Base-by-base conservation (phyloP, 1,140 invertebrate genomes). In the Drosophila grimshawi region DNA sequence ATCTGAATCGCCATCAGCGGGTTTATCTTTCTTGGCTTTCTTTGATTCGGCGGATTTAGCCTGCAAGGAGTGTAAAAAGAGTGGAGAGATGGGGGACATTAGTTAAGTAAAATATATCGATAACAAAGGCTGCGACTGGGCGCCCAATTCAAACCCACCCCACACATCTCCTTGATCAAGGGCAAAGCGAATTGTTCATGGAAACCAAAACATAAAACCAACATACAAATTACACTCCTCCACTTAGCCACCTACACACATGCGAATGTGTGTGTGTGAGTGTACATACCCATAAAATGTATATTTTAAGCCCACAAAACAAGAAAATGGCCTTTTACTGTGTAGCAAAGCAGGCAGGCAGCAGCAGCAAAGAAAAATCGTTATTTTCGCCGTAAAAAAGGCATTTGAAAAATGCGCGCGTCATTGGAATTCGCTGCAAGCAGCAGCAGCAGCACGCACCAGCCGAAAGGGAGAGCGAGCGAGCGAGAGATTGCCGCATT, bases 11-110 rank as follows among this genome's bases (percentile, higher is more conserved):
- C 70, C 91, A 72, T 90, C 91, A 56, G 82, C 85, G 49, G 81
- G 77, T 69, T 82, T 86, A 65, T 91, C 90, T 78, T 92, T 92
- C 82, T 92, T 92, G 71, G 88, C 91, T 75, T 92, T 92, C 91
- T 92, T 92, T 91, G 91, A 91, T 80, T 92, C 91, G 70, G 91
- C 78, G 78, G 91, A 90, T 91, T 92, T 92, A 67, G 85, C 81
- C 91, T 92, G 66, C 0, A 89, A 78, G 19, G 19, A 56, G 43
- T 29, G 45, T 48, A 79, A 59, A 35, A 29, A 64, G 5, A 35
- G 8, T 37, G 37, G 27, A 59, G 27, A 59, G 3, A 41, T 33
- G 33, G 33, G 33, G 33, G 5, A n/a, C 11, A 37, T 37, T 19
- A 19, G 19, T 19, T 19, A 35, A 65, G 63, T 30, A 33, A 57